A percentile compares a stretch with the other conserved stretches of the same genome.
phyloP scores from a whole-genome alignment of 2,797 vertebrate species.

The Astyanax mexicanus region DNA sequence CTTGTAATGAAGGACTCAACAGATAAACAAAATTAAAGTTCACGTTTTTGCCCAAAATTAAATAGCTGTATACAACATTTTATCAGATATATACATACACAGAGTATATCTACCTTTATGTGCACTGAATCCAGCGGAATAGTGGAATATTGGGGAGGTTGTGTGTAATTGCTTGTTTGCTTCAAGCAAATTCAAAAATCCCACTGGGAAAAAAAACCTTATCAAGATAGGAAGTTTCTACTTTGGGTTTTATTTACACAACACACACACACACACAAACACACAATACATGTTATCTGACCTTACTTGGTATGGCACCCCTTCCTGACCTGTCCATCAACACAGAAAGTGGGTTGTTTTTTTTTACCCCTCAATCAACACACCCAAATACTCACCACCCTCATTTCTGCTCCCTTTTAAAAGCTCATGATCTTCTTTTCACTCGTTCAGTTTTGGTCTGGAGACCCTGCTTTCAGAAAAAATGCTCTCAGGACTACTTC shows the following conservation, averaged over 20 bases:
- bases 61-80: too few relatives aligned
- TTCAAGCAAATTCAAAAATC: not conserved
- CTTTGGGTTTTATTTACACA: not conserved
- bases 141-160: not conserved
- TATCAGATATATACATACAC: too few relatives aligned
- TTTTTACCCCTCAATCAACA: not conserved
- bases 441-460: slow-evolving; percentile 19
- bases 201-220: not conserved
- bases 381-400: not conserved
- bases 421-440: slow-evolving; percentile 4
- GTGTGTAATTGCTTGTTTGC: slow-evolving; percentile 3
- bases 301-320: not conserved
- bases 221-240: not conserved
- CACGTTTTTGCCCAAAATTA: too few relatives aligned
- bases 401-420: not conserved
- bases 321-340: slow-evolving; percentile 27
- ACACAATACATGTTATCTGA: not conserved
- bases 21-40: too few relatives aligned
- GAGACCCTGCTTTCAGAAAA: slow-evolving; percentile 14
- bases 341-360: slow-evolving; percentile 34
- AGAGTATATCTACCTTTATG: too few relatives aligned
- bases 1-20: too few relatives aligned
- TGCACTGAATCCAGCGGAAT: too few relatives aligned
- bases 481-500: slow-evolving; percentile 49
- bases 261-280: not conserved